A percentile compares a stretch with the other conserved stretches of the same genome.
phyloP scores from a whole-genome alignment of 2,797 vertebrate species.

The Pseudochaenichthys georgianus region DNA sequence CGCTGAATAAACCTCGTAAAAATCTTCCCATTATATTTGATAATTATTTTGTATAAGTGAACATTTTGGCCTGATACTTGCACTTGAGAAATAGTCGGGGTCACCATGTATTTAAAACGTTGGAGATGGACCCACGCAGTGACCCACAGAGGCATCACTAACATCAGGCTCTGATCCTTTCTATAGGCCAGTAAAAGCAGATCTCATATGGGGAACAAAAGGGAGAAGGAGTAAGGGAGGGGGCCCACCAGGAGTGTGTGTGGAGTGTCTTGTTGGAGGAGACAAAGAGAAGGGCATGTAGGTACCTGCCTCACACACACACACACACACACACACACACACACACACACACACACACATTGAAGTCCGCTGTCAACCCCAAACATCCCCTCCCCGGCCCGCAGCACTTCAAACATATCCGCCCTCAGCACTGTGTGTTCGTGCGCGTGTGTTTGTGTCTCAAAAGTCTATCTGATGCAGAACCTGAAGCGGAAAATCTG shows the following conservation, averaged over 20 bases:
- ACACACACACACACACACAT: slow-evolving; percentile 42
- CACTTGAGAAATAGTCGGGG: neutral
- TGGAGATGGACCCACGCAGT: neutral
- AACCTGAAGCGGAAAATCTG: slow-evolving; percentile 7
- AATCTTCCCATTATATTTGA: neutral
- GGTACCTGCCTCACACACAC: slow-evolving; percentile 61
- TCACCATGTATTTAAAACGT: neutral
- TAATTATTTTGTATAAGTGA: neutral
- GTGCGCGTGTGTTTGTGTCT: neutral
- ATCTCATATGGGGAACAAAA: neutral
- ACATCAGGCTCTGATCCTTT: slow-evolving; percentile 11
- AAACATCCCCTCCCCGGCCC: slow-evolving; percentile 60
- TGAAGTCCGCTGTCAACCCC: slow-evolving; percentile 44
- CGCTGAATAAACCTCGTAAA: neutral
- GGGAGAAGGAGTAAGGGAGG: neutral
- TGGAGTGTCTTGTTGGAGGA: slow-evolving; percentile 39
- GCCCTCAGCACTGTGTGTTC: slow-evolving; percentile 32
- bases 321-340: slow-evolving; percentile 33
- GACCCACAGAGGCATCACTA: neutral
- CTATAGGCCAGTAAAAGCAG: neutral
- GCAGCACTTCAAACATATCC: slow-evolving; percentile 56
- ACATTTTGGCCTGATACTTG: neutral
- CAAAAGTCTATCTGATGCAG: slow-evolving; percentile 39
- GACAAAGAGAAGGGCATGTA: slow-evolving; percentile 61
- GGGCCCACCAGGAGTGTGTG: slow-evolving; percentile 43